phyloP scores from a whole-genome alignment of 2,888 invertebrate genomes.

The Stenurella melanura region DNA sequence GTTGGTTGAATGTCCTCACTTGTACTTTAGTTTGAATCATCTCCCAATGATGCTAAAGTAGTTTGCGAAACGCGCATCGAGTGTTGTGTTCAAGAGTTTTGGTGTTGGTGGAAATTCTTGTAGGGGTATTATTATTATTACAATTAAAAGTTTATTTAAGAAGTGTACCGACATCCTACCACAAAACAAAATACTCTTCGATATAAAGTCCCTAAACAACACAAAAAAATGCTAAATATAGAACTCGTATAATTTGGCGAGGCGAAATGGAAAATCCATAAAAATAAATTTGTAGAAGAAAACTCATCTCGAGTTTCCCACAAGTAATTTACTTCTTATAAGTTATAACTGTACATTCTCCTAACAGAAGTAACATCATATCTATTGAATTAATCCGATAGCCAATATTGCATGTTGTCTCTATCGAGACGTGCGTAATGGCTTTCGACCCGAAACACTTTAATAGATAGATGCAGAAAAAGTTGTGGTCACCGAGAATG shows the following conservation, averaged over 20 bases:
- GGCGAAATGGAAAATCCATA: conserved; percentile 22
- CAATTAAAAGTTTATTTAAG: background rate
- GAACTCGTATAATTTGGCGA: conserved; percentile 14
- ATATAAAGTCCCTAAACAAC: background rate
- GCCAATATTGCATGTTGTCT: conserved; percentile 22
- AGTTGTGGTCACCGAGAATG: background rate
- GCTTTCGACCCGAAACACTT: background rate
- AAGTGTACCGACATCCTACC: too few relatives aligned
- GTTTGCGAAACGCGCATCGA: too few relatives aligned
- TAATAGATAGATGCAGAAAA: background rate
- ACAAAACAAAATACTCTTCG: background rate
- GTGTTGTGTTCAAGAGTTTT: too few relatives aligned
- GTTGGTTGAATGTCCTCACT: too few relatives aligned
- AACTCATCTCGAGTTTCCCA: conserved; percentile 41
- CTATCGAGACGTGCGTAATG: background rate
- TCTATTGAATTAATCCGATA: conserved; percentile 62
- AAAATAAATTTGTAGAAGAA: conserved; percentile 41
- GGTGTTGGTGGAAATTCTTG: too few relatives aligned
- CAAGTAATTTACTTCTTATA: conserved; percentile 43
- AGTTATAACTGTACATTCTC: conserved; percentile 42
- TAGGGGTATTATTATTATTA: too few relatives aligned
- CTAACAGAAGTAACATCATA: conserved; percentile 55
- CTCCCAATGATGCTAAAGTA: too few relatives aligned
- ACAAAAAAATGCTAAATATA: conserved; percentile 1
- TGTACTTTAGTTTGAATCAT: too few relatives aligned